Evolutionary conservation across 2,888 invertebrate species (phyloP).

Genomic region (Zelleria hepariella): DNA sequence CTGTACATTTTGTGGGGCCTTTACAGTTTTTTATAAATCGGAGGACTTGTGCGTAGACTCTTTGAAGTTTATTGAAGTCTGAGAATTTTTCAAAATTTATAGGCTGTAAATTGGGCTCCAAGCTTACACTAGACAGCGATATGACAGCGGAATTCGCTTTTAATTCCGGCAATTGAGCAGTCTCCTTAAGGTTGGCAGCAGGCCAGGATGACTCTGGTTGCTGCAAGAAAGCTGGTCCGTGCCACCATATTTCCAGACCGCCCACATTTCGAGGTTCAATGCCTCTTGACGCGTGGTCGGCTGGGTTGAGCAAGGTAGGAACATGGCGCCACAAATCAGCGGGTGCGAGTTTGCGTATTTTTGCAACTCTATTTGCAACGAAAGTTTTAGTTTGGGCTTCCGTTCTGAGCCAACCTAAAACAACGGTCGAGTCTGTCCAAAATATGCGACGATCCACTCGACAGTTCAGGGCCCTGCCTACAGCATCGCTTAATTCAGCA

Average conservation of each 20-base stretch:
- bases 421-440: slow-evolving; percentile 3
- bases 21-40: not conserved
- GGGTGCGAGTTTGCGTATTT: not conserved
- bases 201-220: not conserved
- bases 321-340: not conserved
- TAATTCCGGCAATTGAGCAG: not conserved
- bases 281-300: slow-evolving; percentile 1
- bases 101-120: not conserved
- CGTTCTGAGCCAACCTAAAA: slow-evolving; percentile 1
- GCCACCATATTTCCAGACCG: not conserved
- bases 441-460: not conserved
- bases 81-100: not conserved
- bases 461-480: not conserved
- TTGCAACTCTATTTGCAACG: not conserved
- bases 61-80: no score
- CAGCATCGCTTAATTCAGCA: not conserved
- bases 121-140: not conserved
- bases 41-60: not conserved
- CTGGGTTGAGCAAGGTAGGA: slow-evolving; percentile 1
- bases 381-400: not conserved
- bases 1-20: not conserved
- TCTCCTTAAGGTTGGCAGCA: not conserved
- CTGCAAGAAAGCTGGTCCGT: not conserved
- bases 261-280: not conserved
- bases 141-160: not conserved